Percentiles rank a stretch among this genome's conserved stretches.
Evolutionary conservation across 2,888 invertebrate genomes (phyloP).

Genomic region (Caenorhabditis auriculariae): DNA sequence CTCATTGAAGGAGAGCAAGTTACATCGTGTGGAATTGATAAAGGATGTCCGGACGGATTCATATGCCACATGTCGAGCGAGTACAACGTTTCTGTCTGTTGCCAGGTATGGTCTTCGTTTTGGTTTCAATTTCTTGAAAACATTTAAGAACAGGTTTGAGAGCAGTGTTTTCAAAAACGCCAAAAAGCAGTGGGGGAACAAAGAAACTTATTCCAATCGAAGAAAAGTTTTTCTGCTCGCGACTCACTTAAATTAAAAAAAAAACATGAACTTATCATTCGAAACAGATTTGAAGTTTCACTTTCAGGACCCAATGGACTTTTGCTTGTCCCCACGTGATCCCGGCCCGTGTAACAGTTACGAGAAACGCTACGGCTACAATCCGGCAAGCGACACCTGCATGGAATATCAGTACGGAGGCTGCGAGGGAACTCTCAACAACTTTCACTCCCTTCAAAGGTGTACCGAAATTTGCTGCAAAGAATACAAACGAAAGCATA

Average conservation of each 20-base stretch:
- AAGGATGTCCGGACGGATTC: constrained; percentile 56
- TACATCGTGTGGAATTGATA: constrained; percentile 54
- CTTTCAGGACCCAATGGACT: constrained; percentile 56
- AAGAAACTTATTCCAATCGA: neutral
- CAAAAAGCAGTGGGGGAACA: neutral
- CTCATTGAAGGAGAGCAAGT: constrained; percentile 44
- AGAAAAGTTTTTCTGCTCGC: neutral
- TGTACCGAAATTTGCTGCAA: constrained; percentile 62
- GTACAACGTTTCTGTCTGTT: constrained; percentile 56
- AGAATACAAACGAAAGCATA: constrained; percentile 51
- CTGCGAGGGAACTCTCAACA: constrained; percentile 60
- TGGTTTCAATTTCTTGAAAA: neutral
- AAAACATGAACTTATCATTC: too few species aligned
- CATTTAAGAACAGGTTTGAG: neutral
- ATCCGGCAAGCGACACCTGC: constrained; percentile 53
- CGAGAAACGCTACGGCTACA: constrained; percentile 56
- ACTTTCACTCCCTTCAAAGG: constrained; percentile 55
- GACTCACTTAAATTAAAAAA: too few species aligned
- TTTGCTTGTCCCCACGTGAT: constrained; percentile 57
- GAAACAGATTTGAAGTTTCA: neutral
- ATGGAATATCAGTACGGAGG: constrained; percentile 59
- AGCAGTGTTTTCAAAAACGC: too few species aligned
- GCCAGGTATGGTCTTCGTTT: constrained; percentile 40
- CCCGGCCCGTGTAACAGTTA: constrained; percentile 52
- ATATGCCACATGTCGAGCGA: constrained; percentile 60